Base-by-base conservation (phyloP, 2,113 vertebrate genomes). In the Bungarus multicinctus region DNA sequence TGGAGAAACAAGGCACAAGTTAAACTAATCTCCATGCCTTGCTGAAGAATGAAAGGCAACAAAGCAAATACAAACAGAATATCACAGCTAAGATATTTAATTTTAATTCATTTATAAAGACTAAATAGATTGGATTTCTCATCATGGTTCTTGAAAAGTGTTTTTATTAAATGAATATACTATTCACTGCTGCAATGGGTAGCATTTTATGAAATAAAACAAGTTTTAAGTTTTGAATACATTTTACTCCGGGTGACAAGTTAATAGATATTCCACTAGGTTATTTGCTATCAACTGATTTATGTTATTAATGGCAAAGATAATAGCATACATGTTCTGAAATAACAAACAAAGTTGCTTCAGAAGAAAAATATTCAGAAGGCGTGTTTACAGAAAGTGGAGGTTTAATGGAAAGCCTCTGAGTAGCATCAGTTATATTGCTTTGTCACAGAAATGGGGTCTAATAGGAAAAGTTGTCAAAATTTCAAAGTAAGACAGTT, bases 201-300 rank as follows among this genome's bases (percentile, higher is more conserved):
- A 96, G 90, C 69, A 94, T 96, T 96, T 95, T 92, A 85, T 92
- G 92, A 90, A 96, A 47, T 69, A 94, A 95, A 96, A 93, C 69
- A 89, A 93, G 95, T 94, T 89, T 92, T 94, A 95, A 96, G 91
- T 97, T 97, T 97, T 96, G 97, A 96, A 96, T 97, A 97, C 97
- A 95, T 96, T 96, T 96, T 96, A 94, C 96, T 94, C 95, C 95
- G 58, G 69, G 91, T 96, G 97, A 97, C 96, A 97, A 96, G 95
- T 96, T 97, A 97, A 97, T 97, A 96, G 93, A 95, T 95, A 94
- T 94, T 96, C 96, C 93, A 91, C 94, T 94, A 95, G 91, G 91
- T 92, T 97, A 95, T 97, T 96, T 95, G 93, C 93, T 96, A 87
- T 92, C 85, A 95, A 97, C 96, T 97, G 96, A 97, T 97, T 97